These are phyloP conservation scores for Blomia tropicalis DNA, from an alignment of 2,888 invertebrate genomes.

Conservation along the genomic window DNA sequence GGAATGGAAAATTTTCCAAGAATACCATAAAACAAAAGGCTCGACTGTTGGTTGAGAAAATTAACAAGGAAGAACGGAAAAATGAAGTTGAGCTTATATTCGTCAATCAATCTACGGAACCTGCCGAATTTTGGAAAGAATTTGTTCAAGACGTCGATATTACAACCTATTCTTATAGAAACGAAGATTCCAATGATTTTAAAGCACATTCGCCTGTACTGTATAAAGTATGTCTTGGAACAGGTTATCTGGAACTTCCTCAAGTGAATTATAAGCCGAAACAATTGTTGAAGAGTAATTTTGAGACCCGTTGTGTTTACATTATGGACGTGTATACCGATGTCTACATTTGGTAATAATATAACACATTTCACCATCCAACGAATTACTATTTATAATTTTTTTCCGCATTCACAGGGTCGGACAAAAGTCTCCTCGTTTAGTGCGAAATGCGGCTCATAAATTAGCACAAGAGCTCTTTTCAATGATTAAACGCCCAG, in stretches of 20 bases:
- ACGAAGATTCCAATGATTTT: constrained; percentile 47
- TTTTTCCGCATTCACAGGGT: constrained; percentile 47
- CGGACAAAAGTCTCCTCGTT: constrained; percentile 86
- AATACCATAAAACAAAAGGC: constrained; percentile 75
- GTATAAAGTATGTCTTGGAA: constrained; percentile 88
- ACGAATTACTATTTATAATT: not conserved
- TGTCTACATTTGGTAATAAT: constrained; percentile 72
- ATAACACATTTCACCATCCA: not conserved
- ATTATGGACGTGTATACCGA: constrained; percentile 85
- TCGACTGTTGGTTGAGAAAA: constrained; percentile 84
- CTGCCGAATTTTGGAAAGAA: constrained; percentile 61
- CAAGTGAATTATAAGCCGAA: constrained; percentile 44
- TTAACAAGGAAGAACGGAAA: constrained; percentile 94
- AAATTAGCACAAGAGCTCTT: constrained; percentile 92
- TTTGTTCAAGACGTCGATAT: constrained; percentile 36
- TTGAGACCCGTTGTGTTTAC: constrained; percentile 83
- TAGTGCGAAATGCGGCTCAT: constrained; percentile 85
- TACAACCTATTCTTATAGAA: constrained; percentile 37
- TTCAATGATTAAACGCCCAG: constrained; percentile 68
- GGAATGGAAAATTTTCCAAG: constrained; percentile 56
- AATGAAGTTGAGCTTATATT: constrained; percentile 76
- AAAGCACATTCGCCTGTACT: constrained; percentile 53
- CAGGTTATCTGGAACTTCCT: constrained; percentile 94
- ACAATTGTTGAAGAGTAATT: constrained; percentile 31
- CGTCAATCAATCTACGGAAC: constrained; percentile 64